Conservation (phyloP, 2,113 vertebrate genomes). For the Craseonycteris thonglongyai region DNA sequence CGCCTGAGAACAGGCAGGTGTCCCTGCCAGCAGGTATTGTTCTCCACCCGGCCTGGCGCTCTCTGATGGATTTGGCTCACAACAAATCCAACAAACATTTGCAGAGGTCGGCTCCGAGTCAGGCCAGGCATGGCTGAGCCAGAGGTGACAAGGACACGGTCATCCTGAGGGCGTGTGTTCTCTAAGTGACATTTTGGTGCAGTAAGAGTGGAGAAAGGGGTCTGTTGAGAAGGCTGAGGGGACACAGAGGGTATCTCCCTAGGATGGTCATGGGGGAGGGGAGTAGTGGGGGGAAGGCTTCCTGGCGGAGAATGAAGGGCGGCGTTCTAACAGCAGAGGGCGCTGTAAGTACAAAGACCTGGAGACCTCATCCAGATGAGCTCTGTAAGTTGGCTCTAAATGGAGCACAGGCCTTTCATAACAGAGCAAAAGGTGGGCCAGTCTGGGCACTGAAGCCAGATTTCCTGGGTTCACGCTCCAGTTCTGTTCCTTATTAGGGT, state of each 20-base stretch:
- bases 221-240: background rate
- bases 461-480: background rate
- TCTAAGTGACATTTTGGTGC: background rate
- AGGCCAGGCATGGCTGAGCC: background rate
- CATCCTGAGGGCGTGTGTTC: background rate
- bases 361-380: background rate
- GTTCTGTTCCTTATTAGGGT: background rate
- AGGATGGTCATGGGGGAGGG: too few relatives aligned
- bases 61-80: background rate
- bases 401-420: background rate
- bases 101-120: background rate
- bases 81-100: background rate
- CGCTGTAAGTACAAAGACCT: background rate
- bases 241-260: background rate
- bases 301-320: background rate
- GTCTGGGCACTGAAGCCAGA: background rate
- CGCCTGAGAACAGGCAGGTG: background rate
- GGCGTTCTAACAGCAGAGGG: background rate
- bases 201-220: background rate
- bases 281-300: background rate
- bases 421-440: background rate
- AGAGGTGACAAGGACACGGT: background rate
- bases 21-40: background rate
- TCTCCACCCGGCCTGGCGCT: background rate
- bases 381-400: background rate